These are phyloP conservation scores for Zonitis immaculata DNA, from an alignment of 2,888 invertebrate genomes.

Conservation along the genomic window DNA sequence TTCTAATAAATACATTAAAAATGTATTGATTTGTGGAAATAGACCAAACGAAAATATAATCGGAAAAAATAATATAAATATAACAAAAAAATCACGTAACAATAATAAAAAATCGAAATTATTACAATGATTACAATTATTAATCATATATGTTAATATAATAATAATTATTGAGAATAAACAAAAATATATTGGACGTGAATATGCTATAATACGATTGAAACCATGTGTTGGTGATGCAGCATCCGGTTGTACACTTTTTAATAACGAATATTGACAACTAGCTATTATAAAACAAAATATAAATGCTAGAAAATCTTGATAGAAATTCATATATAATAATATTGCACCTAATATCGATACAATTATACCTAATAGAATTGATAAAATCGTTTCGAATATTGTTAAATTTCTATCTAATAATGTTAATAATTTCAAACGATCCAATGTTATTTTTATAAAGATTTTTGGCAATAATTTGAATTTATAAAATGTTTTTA, in stretches of 20 bases:
- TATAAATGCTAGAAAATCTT: slow-evolving; percentile 87
- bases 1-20: slow-evolving; percentile 92
- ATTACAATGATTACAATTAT: slow-evolving; percentile 40
- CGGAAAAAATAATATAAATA: slow-evolving; percentile 86
- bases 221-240: slow-evolving; percentile 98
- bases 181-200: slow-evolving; percentile 90
- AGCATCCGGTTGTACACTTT: slow-evolving; percentile 98
- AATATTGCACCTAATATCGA: slow-evolving; percentile 80
- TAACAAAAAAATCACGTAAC: slow-evolving; percentile 69
- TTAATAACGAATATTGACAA: slow-evolving; percentile 93
- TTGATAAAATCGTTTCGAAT: slow-evolving; percentile 75
- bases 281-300: slow-evolving; percentile 98
- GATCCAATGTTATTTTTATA: slow-evolving; percentile 85
- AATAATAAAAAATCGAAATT: slow-evolving; percentile 60
- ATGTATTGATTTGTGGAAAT: slow-evolving; percentile 96
- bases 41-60: slow-evolving; percentile 91
- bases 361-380: slow-evolving; percentile 78
- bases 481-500: slow-evolving; percentile 66
- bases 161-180: slow-evolving; percentile 58
- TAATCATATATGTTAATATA: slow-evolving; percentile 41
- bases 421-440: slow-evolving; percentile 84
- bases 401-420: slow-evolving; percentile 88
- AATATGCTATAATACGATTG: slow-evolving; percentile 90
- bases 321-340: slow-evolving; percentile 79
- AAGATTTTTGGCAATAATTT: slow-evolving; percentile 60